Evolutionary conservation across 2,797 vertebrate species (phyloP).

Genomic region (Anas capensis): DNA sequence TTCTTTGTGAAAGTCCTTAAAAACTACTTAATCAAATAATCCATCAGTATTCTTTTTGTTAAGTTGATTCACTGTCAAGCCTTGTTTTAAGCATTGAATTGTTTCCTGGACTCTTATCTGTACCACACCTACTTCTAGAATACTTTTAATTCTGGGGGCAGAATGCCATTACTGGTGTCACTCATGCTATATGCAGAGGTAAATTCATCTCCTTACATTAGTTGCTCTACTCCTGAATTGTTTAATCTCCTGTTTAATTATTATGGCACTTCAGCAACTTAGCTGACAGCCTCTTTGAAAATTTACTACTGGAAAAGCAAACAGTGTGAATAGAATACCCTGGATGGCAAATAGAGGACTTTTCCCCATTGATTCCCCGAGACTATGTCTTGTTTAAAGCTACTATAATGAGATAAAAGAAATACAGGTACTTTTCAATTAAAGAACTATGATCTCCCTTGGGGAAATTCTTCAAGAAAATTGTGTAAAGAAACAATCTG

Average conservation of each 20-base stretch:
- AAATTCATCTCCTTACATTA: not conserved
- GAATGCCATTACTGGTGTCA: not conserved
- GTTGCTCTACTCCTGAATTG: not conserved
- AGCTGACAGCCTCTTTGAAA: constrained; percentile 29
- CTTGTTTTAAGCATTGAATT: not conserved
- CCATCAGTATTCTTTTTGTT: not conserved
- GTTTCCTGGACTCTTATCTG: not conserved
- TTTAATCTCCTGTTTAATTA: constrained; percentile 54
- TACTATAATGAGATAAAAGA: constrained; percentile 21
- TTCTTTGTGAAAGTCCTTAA: not conserved
- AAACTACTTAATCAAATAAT: not conserved
- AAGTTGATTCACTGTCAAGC: not conserved
- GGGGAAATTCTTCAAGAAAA: constrained; percentile 12
- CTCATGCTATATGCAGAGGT: not conserved
- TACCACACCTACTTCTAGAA: not conserved
- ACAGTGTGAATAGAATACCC: constrained; percentile 22
- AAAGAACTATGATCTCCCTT: not conserved
- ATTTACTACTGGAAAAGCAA: constrained; percentile 37
- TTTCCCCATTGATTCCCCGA: not conserved
- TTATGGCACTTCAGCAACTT: not conserved
- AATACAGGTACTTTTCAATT: constrained; percentile 38
- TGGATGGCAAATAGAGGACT: constrained; percentile 19
- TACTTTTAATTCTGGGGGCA: not conserved
- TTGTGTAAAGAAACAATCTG: not conserved
- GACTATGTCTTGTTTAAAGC: constrained; percentile 5